phyloP scores from a whole-genome alignment of 1,140 invertebrate genomes.

The Caligus rogercresseyi region DNA sequence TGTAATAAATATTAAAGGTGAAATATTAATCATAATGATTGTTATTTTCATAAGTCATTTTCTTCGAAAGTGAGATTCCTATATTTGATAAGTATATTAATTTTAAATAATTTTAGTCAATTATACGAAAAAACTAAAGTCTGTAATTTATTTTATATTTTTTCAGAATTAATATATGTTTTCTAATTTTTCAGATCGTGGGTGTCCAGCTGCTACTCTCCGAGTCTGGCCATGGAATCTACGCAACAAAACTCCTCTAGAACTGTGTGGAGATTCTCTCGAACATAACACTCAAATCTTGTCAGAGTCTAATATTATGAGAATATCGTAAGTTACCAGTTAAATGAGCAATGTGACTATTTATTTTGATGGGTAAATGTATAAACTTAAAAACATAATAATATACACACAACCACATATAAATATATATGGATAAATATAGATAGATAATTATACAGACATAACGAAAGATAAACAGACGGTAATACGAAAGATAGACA shows the following conservation, averaged over 20 bases:
- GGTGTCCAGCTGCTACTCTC: conserved; percentile 71
- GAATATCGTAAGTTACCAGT: conserved; percentile 46
- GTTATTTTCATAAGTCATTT: too few species aligned
- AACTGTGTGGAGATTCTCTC: conserved; percentile 69
- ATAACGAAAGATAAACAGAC: too few species aligned
- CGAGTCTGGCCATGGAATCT: conserved; percentile 54
- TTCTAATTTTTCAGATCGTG: conserved; percentile 47
- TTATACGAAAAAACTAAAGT: too few species aligned
- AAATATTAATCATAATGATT: too few species aligned
- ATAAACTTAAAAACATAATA: neutral
- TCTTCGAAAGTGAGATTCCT: too few species aligned
- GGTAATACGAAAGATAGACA: too few species aligned
- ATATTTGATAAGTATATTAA: too few species aligned
- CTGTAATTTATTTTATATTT: too few species aligned
- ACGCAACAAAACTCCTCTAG: conserved; percentile 49
- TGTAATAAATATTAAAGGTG: too few species aligned
- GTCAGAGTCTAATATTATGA: conserved; percentile 59
- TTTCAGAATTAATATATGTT: too few species aligned
- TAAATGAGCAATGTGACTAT: neutral
- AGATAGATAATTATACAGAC: too few species aligned
- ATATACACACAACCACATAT: neutral
- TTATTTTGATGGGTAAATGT: neutral
- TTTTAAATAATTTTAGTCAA: too few species aligned
- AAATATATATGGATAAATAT: conserved; percentile 14
- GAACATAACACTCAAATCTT: conserved; percentile 57